These are phyloP conservation scores for Charanyca ferruginea DNA, from an alignment of 2,888 invertebrate species.

Conservation along the genomic window DNA sequence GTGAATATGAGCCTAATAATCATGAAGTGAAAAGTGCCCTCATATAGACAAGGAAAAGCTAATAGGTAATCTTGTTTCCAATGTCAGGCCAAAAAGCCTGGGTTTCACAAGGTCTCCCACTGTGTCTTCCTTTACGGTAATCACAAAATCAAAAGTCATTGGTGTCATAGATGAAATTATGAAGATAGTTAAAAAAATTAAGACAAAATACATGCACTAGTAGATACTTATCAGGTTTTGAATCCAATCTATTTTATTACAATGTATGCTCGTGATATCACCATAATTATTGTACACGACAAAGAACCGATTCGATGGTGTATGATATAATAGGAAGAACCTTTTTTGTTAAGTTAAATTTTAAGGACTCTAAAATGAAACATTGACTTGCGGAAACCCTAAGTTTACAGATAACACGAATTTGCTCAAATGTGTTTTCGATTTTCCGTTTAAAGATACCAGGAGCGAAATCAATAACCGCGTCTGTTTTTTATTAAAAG, in stretches of 20 bases:
- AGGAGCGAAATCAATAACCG: constrained; percentile 48
- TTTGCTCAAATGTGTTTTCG: too few relatives aligned
- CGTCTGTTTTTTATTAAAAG: constrained; percentile 59
- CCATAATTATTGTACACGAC: not conserved
- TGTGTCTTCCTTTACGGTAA: too few relatives aligned
- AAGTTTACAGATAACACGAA: constrained; percentile 18
- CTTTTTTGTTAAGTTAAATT: not conserved
- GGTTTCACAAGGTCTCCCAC: too few relatives aligned
- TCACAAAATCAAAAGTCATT: too few relatives aligned
- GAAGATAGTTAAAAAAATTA: too few relatives aligned
- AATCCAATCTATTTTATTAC: not conserved
- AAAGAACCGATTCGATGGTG: too few relatives aligned
- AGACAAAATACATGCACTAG: too few relatives aligned
- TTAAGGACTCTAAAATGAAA: not conserved
- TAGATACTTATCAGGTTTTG: too few relatives aligned
- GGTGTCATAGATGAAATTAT: too few relatives aligned
- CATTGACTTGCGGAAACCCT: not conserved
- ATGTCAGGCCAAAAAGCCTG: not conserved
- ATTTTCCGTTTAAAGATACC: too few relatives aligned
- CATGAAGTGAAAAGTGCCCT: not conserved
- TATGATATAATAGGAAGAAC: not conserved
- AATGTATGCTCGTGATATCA: not conserved
- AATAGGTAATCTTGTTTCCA: not conserved
- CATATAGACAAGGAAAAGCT: not conserved
- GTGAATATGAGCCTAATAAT: not conserved